phyloP scores from a whole-genome alignment of 2,888 invertebrate species.

The Cerceris rybyensis region DNA sequence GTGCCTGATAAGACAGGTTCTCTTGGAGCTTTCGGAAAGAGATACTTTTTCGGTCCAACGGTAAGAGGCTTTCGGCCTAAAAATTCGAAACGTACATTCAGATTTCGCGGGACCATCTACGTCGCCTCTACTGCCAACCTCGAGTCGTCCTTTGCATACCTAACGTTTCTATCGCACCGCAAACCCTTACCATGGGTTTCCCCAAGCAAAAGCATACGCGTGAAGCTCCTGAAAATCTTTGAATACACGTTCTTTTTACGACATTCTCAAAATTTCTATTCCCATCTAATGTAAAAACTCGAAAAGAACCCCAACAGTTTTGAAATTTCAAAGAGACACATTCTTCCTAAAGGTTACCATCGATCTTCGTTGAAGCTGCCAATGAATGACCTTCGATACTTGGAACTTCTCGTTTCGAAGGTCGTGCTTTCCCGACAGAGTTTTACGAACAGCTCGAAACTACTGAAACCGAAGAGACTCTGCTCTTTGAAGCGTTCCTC shows the following conservation, averaged over 20 bases:
- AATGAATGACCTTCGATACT: too few species aligned
- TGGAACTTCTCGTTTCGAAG: too few species aligned
- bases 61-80: constrained; percentile 5
- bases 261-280: background rate
- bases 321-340: too few species aligned
- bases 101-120: background rate
- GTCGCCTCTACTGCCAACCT: background rate
- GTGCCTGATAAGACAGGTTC: background rate
- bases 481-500: too few species aligned
- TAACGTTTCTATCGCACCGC: background rate
- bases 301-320: too few species aligned
- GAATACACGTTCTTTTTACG: background rate
- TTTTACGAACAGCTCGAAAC: too few species aligned
- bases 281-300: background rate
- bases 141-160: constrained; percentile 18
- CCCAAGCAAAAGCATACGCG: background rate
- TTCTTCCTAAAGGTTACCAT: too few species aligned
- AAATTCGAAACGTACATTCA: constrained; percentile 30
- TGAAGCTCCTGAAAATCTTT: background rate
- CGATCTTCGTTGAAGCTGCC: too few species aligned
- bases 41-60: constrained; percentile 15
- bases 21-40: background rate
- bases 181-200: background rate
- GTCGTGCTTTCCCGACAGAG: too few species aligned
- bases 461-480: too few species aligned